Evolutionary conservation across 2,888 invertebrate species (phyloP).

Genomic region (Polyploca ridens): DNA sequence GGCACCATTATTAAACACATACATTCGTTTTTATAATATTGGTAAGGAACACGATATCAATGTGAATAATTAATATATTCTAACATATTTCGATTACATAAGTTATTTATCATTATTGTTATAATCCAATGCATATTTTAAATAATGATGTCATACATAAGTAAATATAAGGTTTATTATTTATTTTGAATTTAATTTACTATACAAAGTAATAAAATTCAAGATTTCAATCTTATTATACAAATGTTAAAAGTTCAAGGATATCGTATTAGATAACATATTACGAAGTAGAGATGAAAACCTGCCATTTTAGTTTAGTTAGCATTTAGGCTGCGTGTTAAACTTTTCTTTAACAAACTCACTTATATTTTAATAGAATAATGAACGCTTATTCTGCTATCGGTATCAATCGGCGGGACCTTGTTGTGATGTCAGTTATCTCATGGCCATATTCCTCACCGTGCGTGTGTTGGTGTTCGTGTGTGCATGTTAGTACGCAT

Average conservation of each 20-base stretch:
- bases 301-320: neutral
- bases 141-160: neutral
- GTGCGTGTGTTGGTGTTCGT: constrained; percentile 25
- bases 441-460: constrained; percentile 67
- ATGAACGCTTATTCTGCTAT: constrained; percentile 45
- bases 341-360: too few relatives aligned
- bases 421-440: constrained; percentile 81
- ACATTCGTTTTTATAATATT: too few relatives aligned
- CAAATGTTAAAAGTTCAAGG: constrained; percentile 33
- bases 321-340: neutral
- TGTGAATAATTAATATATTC: too few relatives aligned
- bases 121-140: neutral
- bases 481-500: constrained; percentile 34
- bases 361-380: constrained; percentile 1
- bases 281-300: neutral
- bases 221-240: constrained; percentile 19
- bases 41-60: too few relatives aligned
- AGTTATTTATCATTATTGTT: neutral
- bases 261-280: constrained; percentile 9
- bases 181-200: constrained; percentile 23
- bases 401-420: constrained; percentile 67
- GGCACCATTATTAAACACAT: too few relatives aligned
- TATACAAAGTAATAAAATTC: constrained; percentile 20
- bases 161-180: constrained; percentile 4
- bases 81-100: too few relatives aligned